Conservation (phyloP, 2,888 invertebrate species). For the Griposia aprilina region DNA sequence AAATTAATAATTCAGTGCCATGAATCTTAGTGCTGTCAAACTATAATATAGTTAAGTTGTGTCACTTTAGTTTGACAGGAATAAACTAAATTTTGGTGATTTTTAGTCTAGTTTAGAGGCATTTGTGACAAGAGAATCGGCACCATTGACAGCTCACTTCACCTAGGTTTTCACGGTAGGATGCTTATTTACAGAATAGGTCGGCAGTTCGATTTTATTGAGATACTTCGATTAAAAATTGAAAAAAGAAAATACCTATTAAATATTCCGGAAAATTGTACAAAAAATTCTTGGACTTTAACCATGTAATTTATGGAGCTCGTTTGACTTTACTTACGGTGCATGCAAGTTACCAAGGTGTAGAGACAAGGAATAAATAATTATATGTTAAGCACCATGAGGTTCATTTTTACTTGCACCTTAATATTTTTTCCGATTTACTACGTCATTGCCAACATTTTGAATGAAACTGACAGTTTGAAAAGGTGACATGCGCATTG, state of each 20-base stretch:
- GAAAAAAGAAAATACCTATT: too few relatives aligned
- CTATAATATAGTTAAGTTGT: too few relatives aligned
- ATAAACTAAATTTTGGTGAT: too few relatives aligned
- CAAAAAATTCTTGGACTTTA: not conserved
- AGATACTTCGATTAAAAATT: too few relatives aligned
- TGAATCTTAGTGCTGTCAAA: too few relatives aligned
- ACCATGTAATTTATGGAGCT: not conserved
- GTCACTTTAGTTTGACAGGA: too few relatives aligned
- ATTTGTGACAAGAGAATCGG: too few relatives aligned
- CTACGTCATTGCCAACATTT: not conserved
- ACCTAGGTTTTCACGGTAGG: too few relatives aligned
- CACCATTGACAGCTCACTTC: too few relatives aligned
- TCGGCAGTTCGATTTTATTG: not conserved
- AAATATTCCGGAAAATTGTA: not conserved
- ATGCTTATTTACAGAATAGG: not conserved
- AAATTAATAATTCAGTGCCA: too few relatives aligned
- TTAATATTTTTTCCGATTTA: not conserved
- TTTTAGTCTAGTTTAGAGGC: too few relatives aligned
- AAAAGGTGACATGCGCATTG: not conserved
- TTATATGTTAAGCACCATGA: not conserved
- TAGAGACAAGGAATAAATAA: not conserved
- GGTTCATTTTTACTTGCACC: not conserved
- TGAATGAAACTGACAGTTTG: not conserved
- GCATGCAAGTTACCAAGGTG: not conserved
- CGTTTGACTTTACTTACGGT: not conserved